phyloP scores from a whole-genome alignment of 2,888 invertebrate genomes.

The Athalia rosae region DNA sequence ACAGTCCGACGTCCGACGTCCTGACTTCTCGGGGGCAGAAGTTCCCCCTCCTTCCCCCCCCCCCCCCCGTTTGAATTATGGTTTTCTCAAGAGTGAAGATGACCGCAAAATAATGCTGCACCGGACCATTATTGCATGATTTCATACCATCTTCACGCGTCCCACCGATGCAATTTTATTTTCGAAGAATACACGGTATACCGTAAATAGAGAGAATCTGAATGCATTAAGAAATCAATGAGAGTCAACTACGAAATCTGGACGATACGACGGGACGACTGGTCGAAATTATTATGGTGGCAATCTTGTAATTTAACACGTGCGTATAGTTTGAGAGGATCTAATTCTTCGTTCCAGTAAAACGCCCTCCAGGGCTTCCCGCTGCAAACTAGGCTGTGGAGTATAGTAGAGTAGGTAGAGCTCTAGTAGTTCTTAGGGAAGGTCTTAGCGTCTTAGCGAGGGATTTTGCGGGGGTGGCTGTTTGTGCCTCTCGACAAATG shows the following conservation, averaged over 20 bases:
- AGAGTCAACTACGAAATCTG: too few species aligned
- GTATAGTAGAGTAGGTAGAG: not conserved
- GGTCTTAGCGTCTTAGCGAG: conserved; percentile 45
- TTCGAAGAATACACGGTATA: too few species aligned
- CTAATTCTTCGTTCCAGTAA: conserved; percentile 3
- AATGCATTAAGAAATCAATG: too few species aligned
- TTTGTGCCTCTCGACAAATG: conserved; percentile 71
- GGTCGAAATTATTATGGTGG: not conserved
- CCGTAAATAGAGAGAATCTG: too few species aligned
- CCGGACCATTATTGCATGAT: not conserved
- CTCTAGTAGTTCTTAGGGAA: conserved; percentile 40
- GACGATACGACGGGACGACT: too few species aligned
- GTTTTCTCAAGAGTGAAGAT: not conserved
- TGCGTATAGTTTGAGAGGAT: conserved; percentile 13
- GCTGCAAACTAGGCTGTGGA: not conserved
- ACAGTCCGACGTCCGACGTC: conserved; percentile 24
- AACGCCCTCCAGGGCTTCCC: conserved; percentile 14
- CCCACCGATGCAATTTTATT: not conserved
- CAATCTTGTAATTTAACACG: not conserved
- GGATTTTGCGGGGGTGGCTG: conserved; percentile 66
- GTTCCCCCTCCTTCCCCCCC: not conserved
- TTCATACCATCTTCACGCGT: not conserved
- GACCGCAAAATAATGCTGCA: conserved; percentile 22
- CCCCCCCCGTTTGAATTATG: not conserved
- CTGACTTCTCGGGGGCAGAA: not conserved